A percentile compares a stretch with the other conserved stretches of the same genome.
Conservation (phyloP, 2,797 vertebrate species). For the Remorina albescens region DNA sequence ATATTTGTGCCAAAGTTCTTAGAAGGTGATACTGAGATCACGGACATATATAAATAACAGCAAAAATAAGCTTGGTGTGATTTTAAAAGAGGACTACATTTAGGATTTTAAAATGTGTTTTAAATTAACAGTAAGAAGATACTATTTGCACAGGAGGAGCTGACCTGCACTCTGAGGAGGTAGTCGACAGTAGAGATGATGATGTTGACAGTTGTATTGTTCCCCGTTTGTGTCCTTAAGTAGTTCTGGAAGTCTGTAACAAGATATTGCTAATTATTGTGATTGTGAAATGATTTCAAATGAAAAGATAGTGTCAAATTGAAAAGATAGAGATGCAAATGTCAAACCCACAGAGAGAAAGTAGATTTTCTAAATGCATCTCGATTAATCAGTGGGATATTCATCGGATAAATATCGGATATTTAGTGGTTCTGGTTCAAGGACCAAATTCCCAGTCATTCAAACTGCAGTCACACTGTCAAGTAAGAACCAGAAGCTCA, state of each 20-base stretch:
- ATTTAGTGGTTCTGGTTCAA: constrained; percentile 1
- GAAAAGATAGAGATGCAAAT: not conserved
- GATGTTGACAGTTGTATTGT: constrained; percentile 97
- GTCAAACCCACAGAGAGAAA: not conserved
- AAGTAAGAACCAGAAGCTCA: not conserved
- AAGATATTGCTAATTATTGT: not conserved
- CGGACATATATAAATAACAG: no score
- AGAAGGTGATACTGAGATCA: no score
- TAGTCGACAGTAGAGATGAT: constrained; percentile 98
- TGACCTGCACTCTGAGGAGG: constrained; percentile 94
- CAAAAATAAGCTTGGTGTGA: no score
- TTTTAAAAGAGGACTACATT: not conserved
- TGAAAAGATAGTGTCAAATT: not conserved
- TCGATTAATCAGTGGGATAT: not conserved
- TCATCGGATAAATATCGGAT: no score
- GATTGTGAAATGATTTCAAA: not conserved
- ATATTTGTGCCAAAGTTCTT: not conserved
- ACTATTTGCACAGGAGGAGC: not conserved
- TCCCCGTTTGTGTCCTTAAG: constrained; percentile 95
- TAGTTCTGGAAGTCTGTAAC: constrained; percentile 96
- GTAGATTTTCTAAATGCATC: not conserved
- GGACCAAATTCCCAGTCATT: not conserved
- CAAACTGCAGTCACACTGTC: not conserved
- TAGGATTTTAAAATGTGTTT: not conserved
- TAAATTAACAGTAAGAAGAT: not conserved